A percentile compares a stretch with the other conserved stretches of the same genome.
Evolutionary conservation across 37 sponge, comb jelly and placozoan species (phyloP).

Genomic region (Halichondria panicea): DNA sequence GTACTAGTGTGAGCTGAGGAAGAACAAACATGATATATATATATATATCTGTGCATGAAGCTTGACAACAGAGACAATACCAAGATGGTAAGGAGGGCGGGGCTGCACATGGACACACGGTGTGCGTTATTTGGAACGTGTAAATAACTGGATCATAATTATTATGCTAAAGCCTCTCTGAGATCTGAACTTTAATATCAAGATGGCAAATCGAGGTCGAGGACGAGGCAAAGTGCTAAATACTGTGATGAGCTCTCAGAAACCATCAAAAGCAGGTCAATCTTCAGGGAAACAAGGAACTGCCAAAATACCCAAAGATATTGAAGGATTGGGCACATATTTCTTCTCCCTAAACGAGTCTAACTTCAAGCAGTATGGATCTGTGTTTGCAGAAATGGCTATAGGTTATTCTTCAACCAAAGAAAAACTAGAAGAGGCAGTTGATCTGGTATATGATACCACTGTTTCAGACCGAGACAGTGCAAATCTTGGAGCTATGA

Average conservation of each 20-base stretch:
- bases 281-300: background rate
- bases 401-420: conserved; percentile 26
- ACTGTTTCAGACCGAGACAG: conserved; percentile 27
- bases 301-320: background rate
- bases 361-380: conserved; percentile 49
- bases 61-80: too few species aligned
- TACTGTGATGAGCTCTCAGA: background rate
- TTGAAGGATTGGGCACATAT: conserved; percentile 21
- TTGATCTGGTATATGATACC: conserved; percentile 45
- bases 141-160: background rate
- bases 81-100: too few species aligned
- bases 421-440: conserved; percentile 26
- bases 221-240: conserved; percentile 27
- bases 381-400: conserved; percentile 66
- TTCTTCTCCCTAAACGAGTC: conserved; percentile 19
- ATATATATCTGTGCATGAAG: background rate
- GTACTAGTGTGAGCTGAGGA: conserved; percentile 71
- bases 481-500: conserved; percentile 48
- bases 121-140: conserved; percentile 13
- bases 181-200: background rate
- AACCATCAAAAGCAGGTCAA: background rate
- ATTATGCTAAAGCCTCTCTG: background rate
- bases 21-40: background rate
- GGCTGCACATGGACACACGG: too few species aligned
- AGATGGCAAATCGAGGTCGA: conserved; percentile 53